Evolutionary conservation across 2,888 invertebrate genomes (phyloP), one percentile per base, ranked within the genome.

Genomic region (Pemphredon lugubris): DNA sequence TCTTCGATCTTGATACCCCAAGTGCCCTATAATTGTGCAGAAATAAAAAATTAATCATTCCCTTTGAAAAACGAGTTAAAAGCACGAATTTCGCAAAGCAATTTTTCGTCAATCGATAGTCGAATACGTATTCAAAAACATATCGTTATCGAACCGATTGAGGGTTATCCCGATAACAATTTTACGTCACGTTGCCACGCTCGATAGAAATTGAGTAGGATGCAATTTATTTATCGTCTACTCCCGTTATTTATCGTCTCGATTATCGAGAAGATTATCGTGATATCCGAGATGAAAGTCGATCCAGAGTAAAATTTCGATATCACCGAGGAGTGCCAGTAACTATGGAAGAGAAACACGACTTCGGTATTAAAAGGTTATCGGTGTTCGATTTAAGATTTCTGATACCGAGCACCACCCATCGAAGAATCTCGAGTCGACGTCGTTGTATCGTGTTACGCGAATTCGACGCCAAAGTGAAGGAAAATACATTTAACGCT

Each of bases 401-500:
- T 48, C 40, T 20, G 74, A 59, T 68, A 64, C 47, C 48, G 51
- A 68, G 67, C 47, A 72, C 64, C 44, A 32, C 23, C 44, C 50
- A 34, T 47, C 55, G 37, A 34, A 23, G 61, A 63, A 73, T 72
- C 77, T 47, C 59, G 30, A 66, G 72, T 73, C 73, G 44, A 65
- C 66, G 66, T 48, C 69, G 58, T 68, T 77, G 78, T 83, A 83
- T 85, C 83, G 69, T 68, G 82, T 85, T 86, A 84, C 86, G 75
- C 66, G 84, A 85, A 84, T 84, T 86, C 80, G 83, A 86, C 75
- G 82, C 82, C 78, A 84, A 83, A 86, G 83, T 80, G 76, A 83
- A 84, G 83, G 73, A 84, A 84, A 85, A 85, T 86, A 81, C 64
- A 53, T 77, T 73, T 68, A 77, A 70, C 57, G 63, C 51, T 30